Conservation (phyloP, 2,113 vertebrate genomes). For the Ariopsis seemanni region DNA sequence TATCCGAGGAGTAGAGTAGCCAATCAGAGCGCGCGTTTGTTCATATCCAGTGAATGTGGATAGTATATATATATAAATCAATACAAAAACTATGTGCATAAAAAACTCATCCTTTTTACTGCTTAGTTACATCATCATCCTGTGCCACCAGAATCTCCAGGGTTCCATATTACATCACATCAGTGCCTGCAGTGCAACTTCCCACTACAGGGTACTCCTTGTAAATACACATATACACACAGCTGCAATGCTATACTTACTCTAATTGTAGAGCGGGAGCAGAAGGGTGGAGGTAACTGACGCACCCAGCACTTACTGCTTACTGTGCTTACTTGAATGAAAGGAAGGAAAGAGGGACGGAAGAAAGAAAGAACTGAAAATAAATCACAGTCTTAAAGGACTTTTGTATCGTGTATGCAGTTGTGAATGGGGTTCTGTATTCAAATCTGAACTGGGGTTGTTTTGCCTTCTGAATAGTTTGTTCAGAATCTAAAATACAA, state of each 20-base stretch:
- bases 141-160: not conserved
- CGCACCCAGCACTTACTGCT: constrained; percentile 35
- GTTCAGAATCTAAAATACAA: not conserved
- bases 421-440: constrained; percentile 19
- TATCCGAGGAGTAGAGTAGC: no score
- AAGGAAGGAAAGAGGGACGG: not conserved
- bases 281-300: constrained; percentile 44
- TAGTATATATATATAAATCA: no score
- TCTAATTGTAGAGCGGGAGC: constrained; percentile 39
- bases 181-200: constrained; percentile 6
- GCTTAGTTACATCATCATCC: constrained; percentile 19
- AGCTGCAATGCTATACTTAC: constrained; percentile 49
- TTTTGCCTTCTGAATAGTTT: not conserved
- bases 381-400: constrained; percentile 27
- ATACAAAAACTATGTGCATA: not conserved
- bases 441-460: not conserved
- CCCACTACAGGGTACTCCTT: constrained; percentile 20
- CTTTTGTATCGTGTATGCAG: not conserved
- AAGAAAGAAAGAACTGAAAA: constrained; percentile 27
- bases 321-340: constrained; percentile 11
- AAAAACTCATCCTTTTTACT: not conserved
- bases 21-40: no score
- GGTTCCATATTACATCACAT: constrained; percentile 20
- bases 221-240: constrained; percentile 31
- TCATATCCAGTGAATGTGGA: no score